Evolutionary conservation across 2,888 invertebrate species (phyloP).

Genomic region (Agelastica alni): DNA sequence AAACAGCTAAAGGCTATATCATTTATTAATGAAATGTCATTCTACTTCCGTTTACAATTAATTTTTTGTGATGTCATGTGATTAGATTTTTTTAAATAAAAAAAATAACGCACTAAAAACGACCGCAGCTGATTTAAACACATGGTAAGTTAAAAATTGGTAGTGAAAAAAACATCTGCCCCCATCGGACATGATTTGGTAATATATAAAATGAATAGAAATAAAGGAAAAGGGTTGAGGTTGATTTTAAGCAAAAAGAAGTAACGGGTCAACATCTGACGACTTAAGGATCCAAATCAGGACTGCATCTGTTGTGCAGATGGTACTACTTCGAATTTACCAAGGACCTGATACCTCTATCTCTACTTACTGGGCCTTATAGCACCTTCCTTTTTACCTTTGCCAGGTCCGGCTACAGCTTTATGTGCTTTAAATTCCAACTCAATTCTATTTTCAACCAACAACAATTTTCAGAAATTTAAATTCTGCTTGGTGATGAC

Average conservation of each 20-base stretch:
- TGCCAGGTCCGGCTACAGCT: conserved; percentile 5
- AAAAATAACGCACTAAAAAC: conserved; percentile 15
- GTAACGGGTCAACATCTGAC: conserved; percentile 53
- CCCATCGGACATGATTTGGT: conserved; percentile 52
- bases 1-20: background rate
- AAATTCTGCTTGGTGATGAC: no score
- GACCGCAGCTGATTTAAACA: conserved; percentile 53
- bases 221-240: conserved; percentile 51
- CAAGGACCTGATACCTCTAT: conserved; percentile 40
- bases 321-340: conserved; percentile 41
- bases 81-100: conserved; percentile 21
- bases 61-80: conserved; percentile 20
- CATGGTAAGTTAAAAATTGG: conserved; percentile 52
- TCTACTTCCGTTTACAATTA: conserved; percentile 18
- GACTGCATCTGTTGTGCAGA: conserved; percentile 56
- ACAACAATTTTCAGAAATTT: conserved; percentile 1
- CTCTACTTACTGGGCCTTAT: conserved; percentile 26
- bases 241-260: conserved; percentile 49
- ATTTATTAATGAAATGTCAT: conserved; percentile 15
- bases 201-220: conserved; percentile 51
- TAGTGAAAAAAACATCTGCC: conserved; percentile 51
- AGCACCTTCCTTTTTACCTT: conserved; percentile 17
- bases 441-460: no score
- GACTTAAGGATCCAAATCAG: conserved; percentile 53
- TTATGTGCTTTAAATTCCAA: conserved; percentile 10